phyloP scores from a whole-genome alignment of 2,888 invertebrate species.

The Drosophila borealis region DNA sequence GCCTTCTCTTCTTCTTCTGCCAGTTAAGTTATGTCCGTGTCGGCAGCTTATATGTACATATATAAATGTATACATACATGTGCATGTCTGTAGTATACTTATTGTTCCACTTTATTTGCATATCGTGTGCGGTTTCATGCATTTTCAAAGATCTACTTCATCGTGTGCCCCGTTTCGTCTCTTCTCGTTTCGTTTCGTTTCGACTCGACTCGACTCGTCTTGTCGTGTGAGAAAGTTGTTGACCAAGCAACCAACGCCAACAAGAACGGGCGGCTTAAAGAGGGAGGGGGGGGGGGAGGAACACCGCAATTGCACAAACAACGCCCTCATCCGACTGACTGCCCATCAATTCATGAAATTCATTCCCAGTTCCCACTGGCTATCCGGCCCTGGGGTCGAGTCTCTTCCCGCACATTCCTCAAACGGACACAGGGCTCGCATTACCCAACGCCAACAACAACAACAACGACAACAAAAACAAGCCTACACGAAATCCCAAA shows the following conservation, averaged over 20 bases:
- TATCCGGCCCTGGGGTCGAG: conserved; percentile 8
- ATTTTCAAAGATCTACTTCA: conserved; percentile 29
- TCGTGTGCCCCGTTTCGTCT: neutral
- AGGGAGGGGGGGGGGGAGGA: neutral
- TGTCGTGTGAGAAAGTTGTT: conserved; percentile 53
- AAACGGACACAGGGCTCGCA: conserved; percentile 41
- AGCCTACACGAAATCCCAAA: neutral
- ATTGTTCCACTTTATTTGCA: conserved; percentile 58
- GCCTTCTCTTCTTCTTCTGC: no score
- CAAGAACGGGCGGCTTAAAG: neutral
- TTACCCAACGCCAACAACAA: conserved; percentile 40
- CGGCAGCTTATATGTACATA: neutral
- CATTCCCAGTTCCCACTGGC: conserved; percentile 33
- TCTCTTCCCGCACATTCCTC: conserved; percentile 65
- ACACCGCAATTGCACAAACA: conserved; percentile 23
- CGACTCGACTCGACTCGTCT: neutral
- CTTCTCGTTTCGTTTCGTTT: neutral
- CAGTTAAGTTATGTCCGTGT: no score
- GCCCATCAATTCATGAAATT: conserved; percentile 34
- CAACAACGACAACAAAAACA: conserved; percentile 19
- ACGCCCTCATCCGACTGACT: conserved; percentile 52
- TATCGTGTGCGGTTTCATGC: conserved; percentile 48
- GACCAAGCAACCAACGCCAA: conserved; percentile 21
- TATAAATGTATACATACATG: neutral
- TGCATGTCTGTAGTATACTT: conserved; percentile 8